Percentiles rank a stretch among this genome's conserved stretches.
Conservation (phyloP, 1,140 invertebrate species). For the Capitella teleta region DNA sequence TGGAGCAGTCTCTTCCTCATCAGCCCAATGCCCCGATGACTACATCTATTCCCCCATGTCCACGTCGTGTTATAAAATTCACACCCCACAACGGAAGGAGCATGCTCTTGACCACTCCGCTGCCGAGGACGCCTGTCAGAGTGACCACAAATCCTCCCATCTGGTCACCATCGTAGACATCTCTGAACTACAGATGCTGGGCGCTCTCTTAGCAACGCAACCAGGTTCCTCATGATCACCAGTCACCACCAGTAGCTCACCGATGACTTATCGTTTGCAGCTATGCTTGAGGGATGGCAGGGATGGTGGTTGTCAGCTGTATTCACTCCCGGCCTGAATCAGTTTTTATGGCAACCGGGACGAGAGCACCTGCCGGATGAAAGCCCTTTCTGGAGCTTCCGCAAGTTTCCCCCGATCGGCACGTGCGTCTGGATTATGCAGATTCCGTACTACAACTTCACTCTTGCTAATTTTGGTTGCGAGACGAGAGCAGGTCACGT, state of each 20-base stretch:
- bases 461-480: slow-evolving; percentile 8
- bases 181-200: too few relatives aligned
- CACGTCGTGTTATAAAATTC: too few relatives aligned
- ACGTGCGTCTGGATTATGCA: slow-evolving; percentile 12
- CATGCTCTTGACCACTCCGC: too few relatives aligned
- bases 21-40: too few relatives aligned
- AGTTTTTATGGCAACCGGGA: neutral
- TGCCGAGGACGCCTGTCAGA: too few relatives aligned
- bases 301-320: slow-evolving; percentile 9
- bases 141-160: too few relatives aligned
- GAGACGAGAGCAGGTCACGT: slow-evolving; percentile 1
- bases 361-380: neutral
- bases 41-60: too few relatives aligned
- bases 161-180: too few relatives aligned
- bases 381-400: slow-evolving; percentile 6
- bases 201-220: too few relatives aligned
- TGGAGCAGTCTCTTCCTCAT: too few relatives aligned
- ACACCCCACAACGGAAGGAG: too few relatives aligned
- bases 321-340: neutral
- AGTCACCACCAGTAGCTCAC: neutral
- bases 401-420: slow-evolving; percentile 4
- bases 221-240: neutral
- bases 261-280: too few relatives aligned
- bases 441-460: slow-evolving; percentile 8
- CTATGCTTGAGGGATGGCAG: slow-evolving; percentile 11